Evolutionary conservation across 2,888 invertebrate species (phyloP).

Genomic region (Danaus chrysippus): DNA sequence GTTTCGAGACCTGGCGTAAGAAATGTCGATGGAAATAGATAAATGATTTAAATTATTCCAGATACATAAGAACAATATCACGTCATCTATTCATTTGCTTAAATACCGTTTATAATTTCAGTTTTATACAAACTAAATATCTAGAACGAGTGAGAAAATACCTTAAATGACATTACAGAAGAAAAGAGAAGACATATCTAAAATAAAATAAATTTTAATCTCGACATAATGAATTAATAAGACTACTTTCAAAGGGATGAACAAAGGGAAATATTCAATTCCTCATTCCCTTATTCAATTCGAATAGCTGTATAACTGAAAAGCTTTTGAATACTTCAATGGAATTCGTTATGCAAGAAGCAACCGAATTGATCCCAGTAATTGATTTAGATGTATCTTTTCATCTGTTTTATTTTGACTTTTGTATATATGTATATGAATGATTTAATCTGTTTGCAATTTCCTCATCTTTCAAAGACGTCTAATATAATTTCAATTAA

Average conservation of each 20-base stretch:
- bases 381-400: conserved; percentile 45
- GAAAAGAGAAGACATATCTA: conserved; percentile 1
- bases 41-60: too few relatives aligned
- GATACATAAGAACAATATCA: not conserved
- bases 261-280: conserved; percentile 7
- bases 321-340: conserved; percentile 39
- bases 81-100: not conserved
- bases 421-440: not conserved
- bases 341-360: conserved; percentile 42
- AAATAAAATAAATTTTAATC: conserved; percentile 9
- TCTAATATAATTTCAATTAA: too few relatives aligned
- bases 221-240: conserved; percentile 4
- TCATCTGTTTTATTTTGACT: conserved; percentile 3
- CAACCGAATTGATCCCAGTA: conserved; percentile 47
- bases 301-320: conserved; percentile 31
- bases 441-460: too few relatives aligned
- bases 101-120: not conserved
- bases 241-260: conserved; percentile 9
- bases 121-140: not conserved
- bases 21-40: too few relatives aligned
- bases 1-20: too few relatives aligned
- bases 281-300: conserved; percentile 13
- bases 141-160: not conserved
- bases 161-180: not conserved
- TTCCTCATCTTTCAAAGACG: too few relatives aligned